Percentiles rank a stretch among this genome's conserved stretches.
Conservation (phyloP, 2,113 vertebrate species). For the Morone saxatilis region DNA sequence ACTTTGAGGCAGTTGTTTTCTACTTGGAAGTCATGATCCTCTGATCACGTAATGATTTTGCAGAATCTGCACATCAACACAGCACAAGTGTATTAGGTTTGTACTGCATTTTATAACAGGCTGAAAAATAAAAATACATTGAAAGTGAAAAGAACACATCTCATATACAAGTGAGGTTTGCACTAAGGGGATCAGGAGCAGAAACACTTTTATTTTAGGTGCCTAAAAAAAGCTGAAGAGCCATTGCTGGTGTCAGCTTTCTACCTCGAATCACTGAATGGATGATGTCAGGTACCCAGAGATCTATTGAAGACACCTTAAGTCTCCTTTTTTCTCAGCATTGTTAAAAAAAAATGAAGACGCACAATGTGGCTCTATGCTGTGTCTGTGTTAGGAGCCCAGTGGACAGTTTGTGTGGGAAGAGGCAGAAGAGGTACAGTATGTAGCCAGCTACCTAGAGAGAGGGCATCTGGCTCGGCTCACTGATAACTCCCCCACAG, state of each 20-base stretch:
- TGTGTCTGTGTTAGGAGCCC: slow-evolving; percentile 37
- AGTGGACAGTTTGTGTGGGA: slow-evolving; percentile 69
- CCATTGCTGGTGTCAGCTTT: neutral
- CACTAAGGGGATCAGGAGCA: neutral
- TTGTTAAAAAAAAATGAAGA: slow-evolving; percentile 28
- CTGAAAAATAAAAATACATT: neutral
- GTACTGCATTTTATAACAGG: neutral
- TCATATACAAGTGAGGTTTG: neutral
- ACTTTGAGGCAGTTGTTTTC: slow-evolving; percentile 40
- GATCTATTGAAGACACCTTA: slow-evolving; percentile 19
- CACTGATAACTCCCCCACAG: slow-evolving; percentile 74
- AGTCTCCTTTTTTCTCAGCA: slow-evolving; percentile 6
- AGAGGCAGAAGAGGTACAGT: slow-evolving; percentile 59
- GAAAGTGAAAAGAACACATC: neutral
- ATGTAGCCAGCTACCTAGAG: slow-evolving; percentile 72
- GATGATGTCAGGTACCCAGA: slow-evolving; percentile 10
- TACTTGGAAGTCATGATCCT: neutral
- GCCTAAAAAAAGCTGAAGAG: neutral
- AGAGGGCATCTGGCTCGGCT: slow-evolving; percentile 79
- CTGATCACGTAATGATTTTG: neutral
- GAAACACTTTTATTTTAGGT: slow-evolving; percentile 5
- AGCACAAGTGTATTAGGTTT: neutral
- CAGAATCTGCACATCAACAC: neutral
- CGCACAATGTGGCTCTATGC: neutral
- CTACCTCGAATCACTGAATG: neutral